These are phyloP conservation scores for Erethizon dorsatum DNA, from an alignment of 2,797 vertebrate genomes.

Conservation along the genomic window DNA sequence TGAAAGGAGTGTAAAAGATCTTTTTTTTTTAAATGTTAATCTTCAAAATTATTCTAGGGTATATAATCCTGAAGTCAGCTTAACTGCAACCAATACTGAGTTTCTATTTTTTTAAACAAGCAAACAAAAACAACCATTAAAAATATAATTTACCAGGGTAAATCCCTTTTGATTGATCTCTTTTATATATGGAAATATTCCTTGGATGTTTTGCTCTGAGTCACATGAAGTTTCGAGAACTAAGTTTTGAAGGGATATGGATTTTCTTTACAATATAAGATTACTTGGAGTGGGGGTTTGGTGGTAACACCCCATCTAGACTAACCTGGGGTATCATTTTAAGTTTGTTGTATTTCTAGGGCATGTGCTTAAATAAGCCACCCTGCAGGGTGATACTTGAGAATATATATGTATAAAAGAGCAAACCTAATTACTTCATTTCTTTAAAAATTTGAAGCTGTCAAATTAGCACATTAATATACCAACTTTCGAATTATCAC, in stretches of 20 bases:
- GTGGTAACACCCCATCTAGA: not conserved
- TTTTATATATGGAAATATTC: conserved; percentile 36
- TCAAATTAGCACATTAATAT: conserved; percentile 71
- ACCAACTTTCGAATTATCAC: conserved; percentile 59
- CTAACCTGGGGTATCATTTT: not conserved
- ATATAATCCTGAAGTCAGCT: conserved; percentile 88
- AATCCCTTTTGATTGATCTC: conserved; percentile 68
- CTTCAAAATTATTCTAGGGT: conserved; percentile 86
- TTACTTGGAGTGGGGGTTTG: not conserved
- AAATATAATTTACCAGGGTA: conserved; percentile 64
- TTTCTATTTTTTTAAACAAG: conserved; percentile 83
- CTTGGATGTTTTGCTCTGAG: conserved; percentile 62
- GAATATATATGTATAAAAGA: conserved; percentile 34
- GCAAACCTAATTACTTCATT: conserved; percentile 59
- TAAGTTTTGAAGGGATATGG: not conserved
- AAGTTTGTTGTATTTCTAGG: not conserved
- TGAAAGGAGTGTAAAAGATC: conserved; percentile 84
- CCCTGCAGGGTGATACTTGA: not conserved
- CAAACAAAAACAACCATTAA: conserved; percentile 74
- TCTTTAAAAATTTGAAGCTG: conserved; percentile 55
- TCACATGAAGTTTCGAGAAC: not conserved
- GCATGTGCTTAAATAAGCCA: not conserved
- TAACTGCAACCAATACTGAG: conserved; percentile 89
- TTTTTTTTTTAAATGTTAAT: conserved; percentile 83
- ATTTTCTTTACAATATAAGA: not conserved